Percentiles rank a stretch among this genome's conserved stretches.
Conservation (phyloP, 2,888 invertebrate species). For the Lycia hirtaria region DNA sequence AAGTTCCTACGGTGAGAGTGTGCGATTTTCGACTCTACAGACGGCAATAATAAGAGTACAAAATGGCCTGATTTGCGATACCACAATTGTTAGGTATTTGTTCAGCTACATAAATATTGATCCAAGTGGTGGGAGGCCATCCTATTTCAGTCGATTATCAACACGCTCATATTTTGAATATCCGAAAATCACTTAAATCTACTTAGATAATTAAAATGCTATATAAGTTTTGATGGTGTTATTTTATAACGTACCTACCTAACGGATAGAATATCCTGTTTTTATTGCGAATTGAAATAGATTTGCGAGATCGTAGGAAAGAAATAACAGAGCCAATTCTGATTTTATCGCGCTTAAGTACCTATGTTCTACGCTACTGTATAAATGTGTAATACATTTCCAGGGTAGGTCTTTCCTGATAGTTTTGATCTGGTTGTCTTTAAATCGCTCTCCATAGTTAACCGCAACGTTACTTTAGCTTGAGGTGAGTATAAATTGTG, state of each 20-base stretch:
- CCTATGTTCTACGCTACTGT: no score
- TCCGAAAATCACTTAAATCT: conserved; percentile 17
- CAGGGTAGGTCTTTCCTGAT: no score
- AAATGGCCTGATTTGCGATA: background rate
- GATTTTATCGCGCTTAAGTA: no score
- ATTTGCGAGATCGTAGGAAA: background rate
- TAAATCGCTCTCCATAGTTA: no score
- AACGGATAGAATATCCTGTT: conserved; percentile 15
- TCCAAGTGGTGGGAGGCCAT: conserved; percentile 52
- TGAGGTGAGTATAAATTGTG: no score
- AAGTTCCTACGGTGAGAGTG: conserved; percentile 16
- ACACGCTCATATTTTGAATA: conserved; percentile 39
- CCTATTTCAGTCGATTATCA: conserved; percentile 53
- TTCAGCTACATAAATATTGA: conserved; percentile 52
- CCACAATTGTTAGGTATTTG: conserved; percentile 40
- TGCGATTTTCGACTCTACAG: conserved; percentile 11
- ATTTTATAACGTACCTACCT: conserved; percentile 7
- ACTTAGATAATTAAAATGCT: conserved; percentile 14
- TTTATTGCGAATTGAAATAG: conserved; percentile 12
- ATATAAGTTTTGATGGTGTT: conserved; percentile 18
- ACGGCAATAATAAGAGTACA: background rate
- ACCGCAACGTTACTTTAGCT: no score
- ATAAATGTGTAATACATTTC: no score
- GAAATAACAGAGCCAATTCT: background rate
- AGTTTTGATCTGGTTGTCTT: no score